phyloP scores from a whole-genome alignment of 2,113 vertebrate species.

The Burhinus oedicnemus region DNA sequence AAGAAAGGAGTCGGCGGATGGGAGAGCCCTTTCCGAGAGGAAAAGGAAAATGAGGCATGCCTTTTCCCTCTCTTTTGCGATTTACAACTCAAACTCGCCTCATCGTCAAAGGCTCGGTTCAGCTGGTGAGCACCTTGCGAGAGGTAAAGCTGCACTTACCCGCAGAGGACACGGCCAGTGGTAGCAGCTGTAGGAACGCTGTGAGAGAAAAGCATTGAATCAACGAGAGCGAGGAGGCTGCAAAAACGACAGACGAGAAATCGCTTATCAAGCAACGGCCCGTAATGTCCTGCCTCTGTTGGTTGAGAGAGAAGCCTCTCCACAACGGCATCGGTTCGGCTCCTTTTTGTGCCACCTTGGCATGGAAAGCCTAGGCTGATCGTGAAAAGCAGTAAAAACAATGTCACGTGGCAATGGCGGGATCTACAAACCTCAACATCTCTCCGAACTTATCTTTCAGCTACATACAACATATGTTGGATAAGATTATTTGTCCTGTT shows the following conservation, averaged over 20 bases:
- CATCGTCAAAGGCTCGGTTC: fast-evolving
- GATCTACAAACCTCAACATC: not conserved
- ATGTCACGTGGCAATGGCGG: too few relatives aligned
- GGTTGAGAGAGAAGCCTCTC: not conserved
- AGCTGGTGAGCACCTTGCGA: not conserved
- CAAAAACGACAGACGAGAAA: not conserved
- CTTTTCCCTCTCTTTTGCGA: not conserved
- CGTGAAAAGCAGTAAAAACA: fast-evolving
- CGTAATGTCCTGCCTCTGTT: not conserved
- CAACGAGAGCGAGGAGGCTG: not conserved
- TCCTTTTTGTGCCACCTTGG: not conserved
- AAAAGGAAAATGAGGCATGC: not conserved
- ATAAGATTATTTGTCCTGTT: not conserved
- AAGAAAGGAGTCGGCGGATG: not conserved
- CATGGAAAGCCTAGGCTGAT: not conserved
- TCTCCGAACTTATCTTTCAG: not conserved
- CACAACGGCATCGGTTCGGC: not conserved
- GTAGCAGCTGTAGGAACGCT: not conserved
- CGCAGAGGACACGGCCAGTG: not conserved
- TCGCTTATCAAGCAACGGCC: not conserved
- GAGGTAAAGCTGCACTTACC: not conserved
- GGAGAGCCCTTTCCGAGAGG: not conserved
- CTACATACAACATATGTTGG: not conserved
- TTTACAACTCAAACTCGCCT: too few relatives aligned
- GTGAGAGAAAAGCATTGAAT: not conserved